Evolutionary conservation across 1,140 invertebrate species (phyloP).

Genomic region (Drosophila saltans): DNA sequence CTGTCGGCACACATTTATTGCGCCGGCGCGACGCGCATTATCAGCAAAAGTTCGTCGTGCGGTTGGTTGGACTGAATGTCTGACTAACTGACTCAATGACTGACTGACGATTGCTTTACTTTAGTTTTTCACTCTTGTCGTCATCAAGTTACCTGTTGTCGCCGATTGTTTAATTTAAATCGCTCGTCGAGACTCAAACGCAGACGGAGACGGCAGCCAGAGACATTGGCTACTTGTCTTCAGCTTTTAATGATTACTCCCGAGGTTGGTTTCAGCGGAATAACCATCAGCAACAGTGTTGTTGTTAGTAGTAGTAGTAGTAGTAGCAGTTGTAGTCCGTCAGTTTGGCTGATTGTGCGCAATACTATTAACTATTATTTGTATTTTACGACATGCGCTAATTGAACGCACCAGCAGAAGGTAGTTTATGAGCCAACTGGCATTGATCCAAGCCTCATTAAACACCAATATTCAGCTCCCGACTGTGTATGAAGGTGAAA

Average conservation of each 20-base stretch:
- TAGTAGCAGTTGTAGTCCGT: background rate
- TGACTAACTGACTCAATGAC: slow-evolving; percentile 36
- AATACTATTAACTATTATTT: slow-evolving; percentile 72
- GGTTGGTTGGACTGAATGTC: slow-evolving; percentile 43
- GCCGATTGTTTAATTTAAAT: slow-evolving; percentile 63
- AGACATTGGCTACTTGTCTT: slow-evolving; percentile 48
- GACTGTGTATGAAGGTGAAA: slow-evolving; percentile 39
- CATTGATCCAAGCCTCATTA: slow-evolving; percentile 50
- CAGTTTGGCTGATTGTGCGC: background rate
- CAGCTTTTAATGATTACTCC: slow-evolving; percentile 68
- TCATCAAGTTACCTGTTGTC: slow-evolving; percentile 42
- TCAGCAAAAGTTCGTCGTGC: slow-evolving; percentile 71
- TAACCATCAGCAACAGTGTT: slow-evolving; percentile 5
- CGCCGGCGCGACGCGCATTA: slow-evolving; percentile 78
- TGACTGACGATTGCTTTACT: slow-evolving; percentile 65
- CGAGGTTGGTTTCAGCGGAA: slow-evolving; percentile 49
- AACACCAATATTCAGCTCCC: background rate
- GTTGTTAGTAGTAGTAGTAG: background rate
- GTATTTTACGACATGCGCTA: slow-evolving; percentile 79
- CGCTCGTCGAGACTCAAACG: slow-evolving; percentile 36
- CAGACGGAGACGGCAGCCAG: slow-evolving; percentile 14
- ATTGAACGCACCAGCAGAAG: slow-evolving; percentile 63
- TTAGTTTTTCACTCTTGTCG: slow-evolving; percentile 77
- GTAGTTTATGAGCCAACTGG: slow-evolving; percentile 62
- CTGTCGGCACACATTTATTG: slow-evolving; percentile 77